These are phyloP conservation scores for Trichonephila inaurata DNA, from an alignment of 1,140 invertebrate species.

Conservation along the genomic window DNA sequence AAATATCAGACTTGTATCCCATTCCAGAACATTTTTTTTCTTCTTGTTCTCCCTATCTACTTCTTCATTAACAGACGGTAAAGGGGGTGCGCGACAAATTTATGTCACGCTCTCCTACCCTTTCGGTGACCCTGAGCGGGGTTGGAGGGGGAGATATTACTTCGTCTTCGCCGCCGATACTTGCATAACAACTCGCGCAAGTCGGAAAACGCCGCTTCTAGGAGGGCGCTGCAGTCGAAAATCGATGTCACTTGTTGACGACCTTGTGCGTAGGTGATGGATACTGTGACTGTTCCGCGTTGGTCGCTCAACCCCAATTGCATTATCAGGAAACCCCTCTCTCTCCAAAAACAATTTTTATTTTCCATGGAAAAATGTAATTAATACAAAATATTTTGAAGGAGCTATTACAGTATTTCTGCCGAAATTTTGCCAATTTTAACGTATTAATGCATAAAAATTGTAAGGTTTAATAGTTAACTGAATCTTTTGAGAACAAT, in stretches of 20 bases:
- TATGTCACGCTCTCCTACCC: constrained; percentile 68
- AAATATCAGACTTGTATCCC: too few relatives aligned
- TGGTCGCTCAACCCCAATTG: constrained; percentile 12
- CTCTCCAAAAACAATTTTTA: too few relatives aligned
- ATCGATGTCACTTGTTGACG: constrained; percentile 76
- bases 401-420: too few relatives aligned
- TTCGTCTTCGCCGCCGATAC: constrained; percentile 70
- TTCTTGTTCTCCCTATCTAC: too few relatives aligned
- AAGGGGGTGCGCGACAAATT: constrained; percentile 33
- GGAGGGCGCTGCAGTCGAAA: constrained; percentile 72
- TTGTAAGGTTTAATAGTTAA: too few relatives aligned
- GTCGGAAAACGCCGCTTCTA: constrained; percentile 63
- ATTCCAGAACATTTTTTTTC: too few relatives aligned
- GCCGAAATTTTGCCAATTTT: too few relatives aligned
- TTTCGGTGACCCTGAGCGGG: constrained; percentile 46
- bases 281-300: constrained; percentile 42
- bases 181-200: constrained; percentile 72
- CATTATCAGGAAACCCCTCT: neutral
- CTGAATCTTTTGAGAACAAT: too few relatives aligned
- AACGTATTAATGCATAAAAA: too few relatives aligned
- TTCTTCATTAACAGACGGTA: too few relatives aligned
- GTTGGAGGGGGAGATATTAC: constrained; percentile 33
- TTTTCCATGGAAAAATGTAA: too few relatives aligned
- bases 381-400: too few relatives aligned
- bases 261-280: constrained; percentile 74